Evolutionary conservation across 2,113 vertebrate species (phyloP), one percentile per base, ranked within the genome.

Genomic region (Brachyhypopomus gauderio): DNA sequence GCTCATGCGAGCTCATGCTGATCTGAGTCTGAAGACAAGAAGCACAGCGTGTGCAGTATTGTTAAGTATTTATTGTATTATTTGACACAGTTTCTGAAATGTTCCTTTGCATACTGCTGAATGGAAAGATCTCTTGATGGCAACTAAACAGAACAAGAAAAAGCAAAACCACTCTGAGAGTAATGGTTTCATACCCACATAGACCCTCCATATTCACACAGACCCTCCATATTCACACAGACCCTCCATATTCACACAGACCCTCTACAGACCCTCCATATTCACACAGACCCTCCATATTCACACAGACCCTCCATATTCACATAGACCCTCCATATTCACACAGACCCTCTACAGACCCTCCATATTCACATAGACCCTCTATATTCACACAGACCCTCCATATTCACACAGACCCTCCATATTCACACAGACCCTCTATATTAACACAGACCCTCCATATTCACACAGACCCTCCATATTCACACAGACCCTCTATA

Each of bases 51-150:
- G 36, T 45, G 78, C 36, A 30, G 16, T 67, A 12, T 41, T 12
- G 16, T 66, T 19, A 25, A 16, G n/a, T n/a, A n/a, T n/a, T n/a
- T n/a, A n/a, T n/a, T n/a, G n/a, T n/a, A n/a, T n/a, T n/a, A n/a
- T n/a, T 52, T 8, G 6, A 23, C 76, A 72, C 55, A 77, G 19
- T 48, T 70, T 75, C 71, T 72, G 70, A 62, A 73, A 81, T 52
- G 52, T 25, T 34, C 55, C 22, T 81, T 81, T 79, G 75, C 72
- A 76, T 8, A 36, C 48, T 60, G 80, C 66, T 80, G 79, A 63
- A 34, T 85, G 63, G 63, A 81, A 85, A 70, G 55, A 82, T 74
- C 72, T n/a, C 72, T 85, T 82, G 66, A 82, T 82, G 66, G 45
- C 80, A 79, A 72, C 63, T 79, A 82, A 71, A 59, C 48, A 63